These are phyloP conservation scores for Thumatha senex DNA, from an alignment of 2,888 invertebrate genomes.

Conservation along the genomic window DNA sequence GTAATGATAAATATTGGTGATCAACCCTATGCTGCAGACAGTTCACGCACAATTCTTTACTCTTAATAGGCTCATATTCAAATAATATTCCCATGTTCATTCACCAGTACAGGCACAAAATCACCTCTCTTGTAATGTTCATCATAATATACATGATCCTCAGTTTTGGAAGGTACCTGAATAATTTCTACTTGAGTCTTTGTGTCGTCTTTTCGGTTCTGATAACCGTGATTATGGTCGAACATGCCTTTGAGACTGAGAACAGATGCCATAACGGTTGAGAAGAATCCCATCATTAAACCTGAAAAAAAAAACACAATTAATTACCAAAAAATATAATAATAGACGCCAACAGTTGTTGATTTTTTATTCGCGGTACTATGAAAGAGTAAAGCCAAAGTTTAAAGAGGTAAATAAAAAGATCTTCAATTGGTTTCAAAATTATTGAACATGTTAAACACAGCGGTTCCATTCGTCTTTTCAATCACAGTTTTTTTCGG, in stretches of 20 bases:
- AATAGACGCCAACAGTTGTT: too few species aligned
- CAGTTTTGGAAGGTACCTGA: constrained; percentile 64
- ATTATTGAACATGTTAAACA: too few species aligned
- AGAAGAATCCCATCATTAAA: constrained; percentile 72
- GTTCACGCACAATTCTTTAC: too few species aligned
- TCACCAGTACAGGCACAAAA: constrained; percentile 28
- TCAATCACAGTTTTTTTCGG: too few species aligned
- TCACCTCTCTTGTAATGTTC: constrained; percentile 63
- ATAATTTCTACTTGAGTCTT: constrained; percentile 71
- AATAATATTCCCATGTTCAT: background rate
- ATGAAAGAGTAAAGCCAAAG: too few species aligned
- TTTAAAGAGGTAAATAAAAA: too few species aligned
- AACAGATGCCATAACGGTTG: constrained; percentile 84
- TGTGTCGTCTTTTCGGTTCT: constrained; percentile 64
- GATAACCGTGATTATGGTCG: constrained; percentile 59
- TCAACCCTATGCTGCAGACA: too few species aligned
- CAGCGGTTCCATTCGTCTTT: too few species aligned
- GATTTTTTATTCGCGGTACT: too few species aligned
- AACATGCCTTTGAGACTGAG: constrained; percentile 83
- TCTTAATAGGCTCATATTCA: background rate
- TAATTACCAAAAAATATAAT: too few species aligned
- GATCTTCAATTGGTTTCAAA: too few species aligned
- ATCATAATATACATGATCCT: constrained; percentile 69
- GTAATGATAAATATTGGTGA: too few species aligned
- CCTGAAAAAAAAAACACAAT: constrained; percentile 44